Conservation (phyloP, 2,888 invertebrate genomes). For the Heteromurus nitidus region DNA sequence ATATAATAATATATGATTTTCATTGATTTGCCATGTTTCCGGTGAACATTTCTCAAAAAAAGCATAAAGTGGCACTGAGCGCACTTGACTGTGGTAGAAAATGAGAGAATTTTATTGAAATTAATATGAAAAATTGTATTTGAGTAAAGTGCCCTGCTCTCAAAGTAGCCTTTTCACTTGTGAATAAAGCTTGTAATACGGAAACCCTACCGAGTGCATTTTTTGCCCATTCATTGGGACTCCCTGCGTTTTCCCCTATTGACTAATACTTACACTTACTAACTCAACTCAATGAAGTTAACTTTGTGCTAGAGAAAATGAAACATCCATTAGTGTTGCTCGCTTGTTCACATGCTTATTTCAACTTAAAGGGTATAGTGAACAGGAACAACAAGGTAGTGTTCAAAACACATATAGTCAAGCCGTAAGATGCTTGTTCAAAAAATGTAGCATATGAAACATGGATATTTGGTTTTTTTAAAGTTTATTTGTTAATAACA, state of each 20-base stretch:
- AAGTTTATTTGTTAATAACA: neutral
- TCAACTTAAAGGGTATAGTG: too few relatives aligned
- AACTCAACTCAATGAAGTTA: constrained; percentile 27
- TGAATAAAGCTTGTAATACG: constrained; percentile 9
- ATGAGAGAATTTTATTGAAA: constrained; percentile 17
- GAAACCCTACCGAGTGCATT: constrained; percentile 46
- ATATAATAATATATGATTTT: constrained; percentile 2
- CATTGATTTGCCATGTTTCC: constrained; percentile 47
- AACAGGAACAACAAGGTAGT: too few relatives aligned
- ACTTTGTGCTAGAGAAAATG: neutral
- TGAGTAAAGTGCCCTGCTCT: constrained; percentile 20
- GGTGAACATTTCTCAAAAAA: constrained; percentile 26
- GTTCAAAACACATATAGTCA: too few relatives aligned
- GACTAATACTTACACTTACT: too few relatives aligned
- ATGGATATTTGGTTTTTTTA: neutral
- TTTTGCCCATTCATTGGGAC: constrained; percentile 57
- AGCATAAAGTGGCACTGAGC: neutral
- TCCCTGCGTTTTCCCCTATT: constrained; percentile 37
- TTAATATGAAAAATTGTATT: constrained; percentile 36
- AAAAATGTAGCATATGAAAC: too few relatives aligned
- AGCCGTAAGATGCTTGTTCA: too few relatives aligned
- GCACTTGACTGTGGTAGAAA: neutral
- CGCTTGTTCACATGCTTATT: too few relatives aligned
- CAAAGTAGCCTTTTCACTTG: neutral
- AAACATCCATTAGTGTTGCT: constrained; percentile 6